Base-by-base conservation (phyloP, 2,113 vertebrate species). In the Macrotus californicus region DNA sequence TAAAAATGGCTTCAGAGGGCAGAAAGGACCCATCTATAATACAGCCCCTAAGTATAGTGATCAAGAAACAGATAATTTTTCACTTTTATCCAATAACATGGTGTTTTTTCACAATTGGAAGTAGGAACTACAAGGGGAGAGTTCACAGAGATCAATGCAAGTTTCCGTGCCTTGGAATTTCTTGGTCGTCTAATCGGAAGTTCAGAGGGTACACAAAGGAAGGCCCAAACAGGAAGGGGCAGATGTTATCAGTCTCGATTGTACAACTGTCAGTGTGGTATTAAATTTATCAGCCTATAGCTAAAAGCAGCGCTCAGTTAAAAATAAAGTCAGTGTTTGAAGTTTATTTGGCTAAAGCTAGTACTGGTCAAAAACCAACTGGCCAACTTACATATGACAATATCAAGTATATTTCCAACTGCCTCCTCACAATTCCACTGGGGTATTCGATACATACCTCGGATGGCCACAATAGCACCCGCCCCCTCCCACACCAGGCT, bases 271-370 rank as follows among this genome's bases (percentile, higher is more conserved):
- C 72, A 69, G n/a, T 61, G 15, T 36, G 61, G 41, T 43, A 24
- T n/a, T 66, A 84, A 46, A 91, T 66, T 70, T 72, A 88, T 72
- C 50, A 48, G 64, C 41, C 72, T 46, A 41, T 2, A 61, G 61
- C 24, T 56, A 56, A 96, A 89, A 93, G 29, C 48, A 70, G 22
- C 4, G 2, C 29, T 73, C 31, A 70, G 54, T 66, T 52, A 90
- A 75, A 96, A 92, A 90, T 59, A 89, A 92, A 90, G 77, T 66
- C 12, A 43, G 83, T 19, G 22, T 56, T 21, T 92, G 21, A 73
- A 73, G 46, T 69, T 69, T 77, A 77, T 48, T 36, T 83, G 54
- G 59, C 22, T 69, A 84, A 80, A n/a, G 31, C 59, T 80, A 54
- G 34, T 50, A 73, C 34, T 83, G 69, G 69, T 24, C 61, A 22